Conservation (phyloP, 2,797 vertebrate genomes). For the Onychomys torridus region DNA sequence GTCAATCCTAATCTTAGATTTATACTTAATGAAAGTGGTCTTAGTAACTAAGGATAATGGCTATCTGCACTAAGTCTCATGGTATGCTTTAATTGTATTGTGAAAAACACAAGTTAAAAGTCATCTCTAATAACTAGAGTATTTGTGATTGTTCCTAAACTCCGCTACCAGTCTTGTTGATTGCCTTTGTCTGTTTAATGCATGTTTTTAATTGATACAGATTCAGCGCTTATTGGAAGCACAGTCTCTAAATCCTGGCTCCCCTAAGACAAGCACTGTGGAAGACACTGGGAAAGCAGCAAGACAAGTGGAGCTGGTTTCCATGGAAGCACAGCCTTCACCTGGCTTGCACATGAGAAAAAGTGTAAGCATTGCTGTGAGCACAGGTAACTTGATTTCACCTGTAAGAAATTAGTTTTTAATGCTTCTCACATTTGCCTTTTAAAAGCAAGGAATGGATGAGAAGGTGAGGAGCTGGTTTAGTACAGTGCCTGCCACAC, state of each 20-base stretch:
- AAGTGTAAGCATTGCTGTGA: constrained; percentile 94
- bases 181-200: constrained; percentile 34
- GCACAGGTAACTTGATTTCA: constrained; percentile 91
- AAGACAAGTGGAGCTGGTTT: constrained; percentile 81
- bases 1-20: constrained; percentile 42
- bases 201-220: constrained; percentile 84
- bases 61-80: constrained; percentile 35
- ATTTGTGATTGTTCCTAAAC: constrained; percentile 62
- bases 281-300: constrained; percentile 27
- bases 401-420: constrained; percentile 42
- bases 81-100: constrained; percentile 48
- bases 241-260: constrained; percentile 86
- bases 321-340: constrained; percentile 84
- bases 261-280: constrained; percentile 36
- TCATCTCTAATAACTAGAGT: constrained; percentile 35
- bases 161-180: constrained; percentile 42
- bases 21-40: constrained; percentile 13
- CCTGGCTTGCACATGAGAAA: constrained; percentile 77
- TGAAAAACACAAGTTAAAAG: constrained; percentile 53
- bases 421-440: neutral
- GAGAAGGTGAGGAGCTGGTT: neutral
- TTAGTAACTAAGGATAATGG: constrained; percentile 46
- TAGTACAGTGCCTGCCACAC: neutral
- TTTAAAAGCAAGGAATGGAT: neutral
- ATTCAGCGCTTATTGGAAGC: constrained; percentile 96